Evolutionary conservation across 2,888 invertebrate species (phyloP).

Genomic region (Lordiphosa fenestrarum): DNA sequence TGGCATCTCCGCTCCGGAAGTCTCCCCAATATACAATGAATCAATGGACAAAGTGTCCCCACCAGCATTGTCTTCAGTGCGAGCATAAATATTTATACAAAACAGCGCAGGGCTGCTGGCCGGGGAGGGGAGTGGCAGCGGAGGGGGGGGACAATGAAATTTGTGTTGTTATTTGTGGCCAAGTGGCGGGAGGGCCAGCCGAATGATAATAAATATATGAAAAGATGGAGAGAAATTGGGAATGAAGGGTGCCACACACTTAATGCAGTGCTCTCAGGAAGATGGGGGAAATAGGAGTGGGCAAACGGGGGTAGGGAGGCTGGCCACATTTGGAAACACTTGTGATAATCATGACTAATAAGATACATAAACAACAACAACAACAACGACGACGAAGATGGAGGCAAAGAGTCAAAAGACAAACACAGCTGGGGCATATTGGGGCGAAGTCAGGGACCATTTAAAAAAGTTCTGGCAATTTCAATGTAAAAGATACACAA

Average conservation of each 20-base stretch:
- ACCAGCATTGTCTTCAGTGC: conserved; percentile 41
- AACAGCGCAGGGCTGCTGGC: conserved; percentile 3
- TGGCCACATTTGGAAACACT: conserved; percentile 61
- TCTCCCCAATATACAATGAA: too few species aligned
- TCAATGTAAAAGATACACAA: too few species aligned
- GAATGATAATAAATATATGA: conserved; percentile 67
- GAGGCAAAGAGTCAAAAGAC: conserved; percentile 30
- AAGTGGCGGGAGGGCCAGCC: conserved; percentile 45
- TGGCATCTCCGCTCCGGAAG: too few species aligned
- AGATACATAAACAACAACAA: conserved; percentile 50
- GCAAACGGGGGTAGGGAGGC: conserved; percentile 3
- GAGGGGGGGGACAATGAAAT: conserved; percentile 31
- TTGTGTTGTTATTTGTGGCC: conserved; percentile 26
- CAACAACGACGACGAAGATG: conserved; percentile 12
- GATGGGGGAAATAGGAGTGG: background rate
- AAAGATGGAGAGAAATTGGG: conserved; percentile 15
- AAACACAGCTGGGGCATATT: conserved; percentile 54
- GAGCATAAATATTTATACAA: conserved; percentile 65
- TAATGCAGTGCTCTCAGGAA: conserved; percentile 45
- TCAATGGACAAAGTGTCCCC: conserved; percentile 1
- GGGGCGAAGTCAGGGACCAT: background rate
- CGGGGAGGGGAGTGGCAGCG: conserved; percentile 14
- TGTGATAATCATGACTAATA: conserved; percentile 75
- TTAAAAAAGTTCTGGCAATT: background rate
- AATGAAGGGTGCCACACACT: background rate